A percentile compares a stretch with the other conserved stretches of the same genome.
phyloP scores from a whole-genome alignment of 2,888 invertebrate genomes.

The Drosophila pseudotalamancana region DNA sequence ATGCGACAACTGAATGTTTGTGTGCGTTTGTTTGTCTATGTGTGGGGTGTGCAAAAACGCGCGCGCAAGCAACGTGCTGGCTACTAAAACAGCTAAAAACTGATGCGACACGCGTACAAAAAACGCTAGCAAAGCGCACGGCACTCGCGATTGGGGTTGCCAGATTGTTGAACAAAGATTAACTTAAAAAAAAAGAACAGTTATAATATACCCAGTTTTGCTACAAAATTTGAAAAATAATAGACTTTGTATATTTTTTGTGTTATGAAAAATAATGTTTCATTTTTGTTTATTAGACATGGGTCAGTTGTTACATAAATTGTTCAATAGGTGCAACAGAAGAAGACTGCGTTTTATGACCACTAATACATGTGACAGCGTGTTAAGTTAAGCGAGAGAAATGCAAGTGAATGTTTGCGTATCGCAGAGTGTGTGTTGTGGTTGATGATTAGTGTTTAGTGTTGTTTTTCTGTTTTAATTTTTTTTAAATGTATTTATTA shows the following conservation, averaged over 20 bases:
- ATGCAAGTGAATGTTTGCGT: conserved; percentile 56
- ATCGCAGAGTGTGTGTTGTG: conserved; percentile 36
- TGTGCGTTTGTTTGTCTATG: conserved; percentile 8
- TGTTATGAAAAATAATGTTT: conserved; percentile 50
- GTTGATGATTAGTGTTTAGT: conserved; percentile 39
- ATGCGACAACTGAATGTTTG: conserved; percentile 8
- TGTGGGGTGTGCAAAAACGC: conserved; percentile 35
- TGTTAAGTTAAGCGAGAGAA: conserved; percentile 57
- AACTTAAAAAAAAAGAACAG: too few species aligned
- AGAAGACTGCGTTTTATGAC: conserved; percentile 46
- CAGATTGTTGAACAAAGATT: conserved; percentile 22
- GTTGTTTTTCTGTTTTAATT: conserved; percentile 20
- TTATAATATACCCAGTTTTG: too few species aligned
- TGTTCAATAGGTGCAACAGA: conserved; percentile 46
- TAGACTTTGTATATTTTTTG: too few species aligned
- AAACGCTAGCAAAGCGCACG: conserved; percentile 59
- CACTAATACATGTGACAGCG: conserved; percentile 60
- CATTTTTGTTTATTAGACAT: conserved; percentile 52
- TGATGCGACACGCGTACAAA: conserved; percentile 29
- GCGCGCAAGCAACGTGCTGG: conserved; percentile 46
- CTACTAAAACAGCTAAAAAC: conserved; percentile 55
- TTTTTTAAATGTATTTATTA: conserved; percentile 18
- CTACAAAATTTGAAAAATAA: too few species aligned
- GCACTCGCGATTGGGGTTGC: conserved; percentile 41
- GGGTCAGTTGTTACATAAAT: conserved; percentile 59